Conservation (phyloP, 2,113 vertebrate genomes). For the Fregata magnificens region DNA sequence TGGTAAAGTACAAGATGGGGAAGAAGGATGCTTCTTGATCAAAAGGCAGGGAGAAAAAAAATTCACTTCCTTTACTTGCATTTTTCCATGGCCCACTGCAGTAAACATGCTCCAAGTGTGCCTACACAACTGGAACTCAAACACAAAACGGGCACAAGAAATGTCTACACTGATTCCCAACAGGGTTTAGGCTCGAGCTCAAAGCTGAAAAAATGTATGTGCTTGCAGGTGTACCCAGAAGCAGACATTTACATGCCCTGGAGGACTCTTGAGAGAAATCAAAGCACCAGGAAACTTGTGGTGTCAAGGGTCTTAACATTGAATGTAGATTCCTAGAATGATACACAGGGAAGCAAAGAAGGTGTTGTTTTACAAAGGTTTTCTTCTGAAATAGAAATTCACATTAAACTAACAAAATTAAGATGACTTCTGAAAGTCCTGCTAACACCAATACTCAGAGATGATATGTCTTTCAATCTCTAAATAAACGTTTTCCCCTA, state of each 20-base stretch:
- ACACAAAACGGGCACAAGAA: neutral
- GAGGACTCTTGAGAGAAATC: neutral
- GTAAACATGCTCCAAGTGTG: neutral
- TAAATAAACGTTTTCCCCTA: neutral
- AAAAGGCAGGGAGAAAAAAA: neutral
- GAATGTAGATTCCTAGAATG: neutral
- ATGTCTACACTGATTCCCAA: neutral
- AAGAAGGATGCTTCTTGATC: neutral
- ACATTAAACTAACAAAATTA: neutral
- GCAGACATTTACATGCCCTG: neutral
- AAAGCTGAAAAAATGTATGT: neutral
- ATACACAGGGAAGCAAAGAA: neutral
- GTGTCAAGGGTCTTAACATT: neutral
- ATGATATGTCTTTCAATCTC: neutral
- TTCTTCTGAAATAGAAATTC: neutral
- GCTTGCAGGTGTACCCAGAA: neutral
- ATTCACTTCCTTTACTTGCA: neutral
- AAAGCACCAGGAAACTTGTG: neutral
- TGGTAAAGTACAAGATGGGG: neutral
- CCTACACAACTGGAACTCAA: neutral
- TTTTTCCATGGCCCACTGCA: neutral
- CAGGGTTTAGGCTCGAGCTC: neutral
- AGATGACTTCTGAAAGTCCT: neutral
- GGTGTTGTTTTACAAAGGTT: neutral
- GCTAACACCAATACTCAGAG: neutral